A percentile compares a stretch with the other conserved stretches of the same genome.
Evolutionary conservation across 2,888 invertebrate genomes (phyloP).

Genomic region (Clusia tigrina): DNA sequence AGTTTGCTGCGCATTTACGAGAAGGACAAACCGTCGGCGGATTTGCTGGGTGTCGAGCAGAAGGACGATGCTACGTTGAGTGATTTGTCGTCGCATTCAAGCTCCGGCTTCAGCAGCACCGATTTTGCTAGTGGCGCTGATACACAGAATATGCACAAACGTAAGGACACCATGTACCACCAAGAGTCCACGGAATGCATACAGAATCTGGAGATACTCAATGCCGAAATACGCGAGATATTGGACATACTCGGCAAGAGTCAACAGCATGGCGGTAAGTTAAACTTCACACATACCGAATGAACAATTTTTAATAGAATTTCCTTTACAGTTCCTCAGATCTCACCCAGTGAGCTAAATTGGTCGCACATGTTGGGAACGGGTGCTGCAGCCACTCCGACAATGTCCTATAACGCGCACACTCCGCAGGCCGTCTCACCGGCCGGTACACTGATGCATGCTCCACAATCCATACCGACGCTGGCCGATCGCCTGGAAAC

Average conservation of each 20-base stretch:
- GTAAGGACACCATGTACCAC: slow-evolving; percentile 64
- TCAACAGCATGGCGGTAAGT: slow-evolving; percentile 59
- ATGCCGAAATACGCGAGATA: slow-evolving; percentile 75
- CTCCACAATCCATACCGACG: slow-evolving; percentile 62
- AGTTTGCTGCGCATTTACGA: slow-evolving; percentile 71
- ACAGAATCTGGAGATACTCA: slow-evolving; percentile 74
- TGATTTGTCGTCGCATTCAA: slow-evolving; percentile 71
- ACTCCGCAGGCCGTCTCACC: background rate
- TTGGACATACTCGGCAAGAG: slow-evolving; percentile 73
- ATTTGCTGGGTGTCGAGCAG: slow-evolving; percentile 54
- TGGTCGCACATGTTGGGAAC: slow-evolving; percentile 54
- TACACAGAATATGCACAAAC: slow-evolving; percentile 53
- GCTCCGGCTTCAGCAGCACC: slow-evolving; percentile 72
- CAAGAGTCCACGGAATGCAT: slow-evolving; percentile 76
- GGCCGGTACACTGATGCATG: slow-evolving; percentile 44
- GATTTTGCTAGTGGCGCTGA: slow-evolving; percentile 71
- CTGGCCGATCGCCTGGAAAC: slow-evolving; percentile 68
- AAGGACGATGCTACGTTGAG: slow-evolving; percentile 72
- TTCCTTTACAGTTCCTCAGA: slow-evolving; percentile 41
- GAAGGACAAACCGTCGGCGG: slow-evolving; percentile 58
- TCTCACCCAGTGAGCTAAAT: slow-evolving; percentile 55
- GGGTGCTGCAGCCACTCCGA: slow-evolving; percentile 21
- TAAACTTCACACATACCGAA: background rate
- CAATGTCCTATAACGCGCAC: slow-evolving; percentile 17
- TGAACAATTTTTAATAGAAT: background rate